Evolutionary conservation across 1,140 invertebrate genomes (phyloP).

Genomic region (Monomorium pharaonis): DNA sequence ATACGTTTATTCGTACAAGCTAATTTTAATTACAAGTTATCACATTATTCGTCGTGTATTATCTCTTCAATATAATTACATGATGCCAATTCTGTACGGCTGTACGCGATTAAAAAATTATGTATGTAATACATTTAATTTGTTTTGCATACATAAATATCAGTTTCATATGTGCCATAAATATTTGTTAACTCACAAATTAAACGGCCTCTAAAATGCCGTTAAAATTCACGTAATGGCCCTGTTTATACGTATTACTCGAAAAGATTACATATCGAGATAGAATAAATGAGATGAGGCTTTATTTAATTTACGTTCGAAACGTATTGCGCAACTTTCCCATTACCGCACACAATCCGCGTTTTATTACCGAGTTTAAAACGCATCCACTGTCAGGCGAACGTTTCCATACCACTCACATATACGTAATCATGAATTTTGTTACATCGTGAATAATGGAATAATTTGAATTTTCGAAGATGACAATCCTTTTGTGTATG

Average conservation of each 20-base stretch:
- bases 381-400: background rate
- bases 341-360: too few species aligned
- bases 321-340: background rate
- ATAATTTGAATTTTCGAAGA: background rate
- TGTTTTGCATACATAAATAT: background rate
- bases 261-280: conserved; percentile 21
- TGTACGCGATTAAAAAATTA: background rate
- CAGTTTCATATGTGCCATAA: background rate
- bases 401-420: background rate
- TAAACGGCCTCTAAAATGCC: background rate
- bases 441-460: background rate
- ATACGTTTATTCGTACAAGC: background rate
- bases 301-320: background rate
- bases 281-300: background rate
- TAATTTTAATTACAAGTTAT: background rate
- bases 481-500: background rate
- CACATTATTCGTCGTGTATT: background rate
- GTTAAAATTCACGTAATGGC: background rate
- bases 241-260: conserved; percentile 9
- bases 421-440: conserved; percentile 5
- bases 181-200: background rate
- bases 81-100: background rate
- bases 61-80: background rate
- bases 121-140: background rate
- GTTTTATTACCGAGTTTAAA: conserved; percentile 9